Percentiles rank a stretch among this genome's conserved stretches.
phyloP scores from a whole-genome alignment of 2,797 vertebrate species.

The Peromyscus eremicus region DNA sequence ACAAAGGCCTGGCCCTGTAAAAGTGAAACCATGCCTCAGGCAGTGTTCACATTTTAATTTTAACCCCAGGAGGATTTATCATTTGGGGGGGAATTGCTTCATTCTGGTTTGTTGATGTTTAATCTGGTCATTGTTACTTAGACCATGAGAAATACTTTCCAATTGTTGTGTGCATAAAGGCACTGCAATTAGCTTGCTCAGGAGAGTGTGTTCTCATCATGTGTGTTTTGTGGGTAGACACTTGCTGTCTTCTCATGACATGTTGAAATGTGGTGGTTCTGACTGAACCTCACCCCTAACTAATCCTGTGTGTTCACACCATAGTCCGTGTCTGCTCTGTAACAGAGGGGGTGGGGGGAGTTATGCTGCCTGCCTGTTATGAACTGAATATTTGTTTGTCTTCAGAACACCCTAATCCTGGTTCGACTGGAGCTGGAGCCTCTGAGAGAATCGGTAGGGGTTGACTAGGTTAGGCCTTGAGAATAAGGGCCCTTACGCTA shows the following conservation, averaged over 20 bases:
- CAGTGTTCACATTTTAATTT: conserved; percentile 67
- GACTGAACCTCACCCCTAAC: neutral
- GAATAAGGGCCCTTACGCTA: neutral
- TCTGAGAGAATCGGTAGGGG: neutral
- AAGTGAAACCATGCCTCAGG: conserved; percentile 27
- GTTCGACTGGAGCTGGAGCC: neutral
- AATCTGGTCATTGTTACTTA: conserved; percentile 46
- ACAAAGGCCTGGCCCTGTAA: conserved; percentile 58
- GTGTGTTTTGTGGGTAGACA: neutral
- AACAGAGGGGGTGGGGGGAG: neutral
- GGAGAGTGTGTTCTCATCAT: neutral
- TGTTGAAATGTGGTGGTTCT: neutral
- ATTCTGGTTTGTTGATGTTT: neutral
- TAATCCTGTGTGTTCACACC: conserved; percentile 29
- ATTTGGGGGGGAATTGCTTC: conserved; percentile 49
- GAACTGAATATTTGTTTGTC: neutral
- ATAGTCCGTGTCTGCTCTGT: neutral
- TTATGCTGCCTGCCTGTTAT: neutral
- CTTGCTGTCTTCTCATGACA: conserved; percentile 20
- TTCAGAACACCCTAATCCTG: neutral
- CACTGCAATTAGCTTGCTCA: neutral
- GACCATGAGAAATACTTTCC: neutral
- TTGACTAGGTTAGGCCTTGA: neutral
- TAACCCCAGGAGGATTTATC: conserved; percentile 42
- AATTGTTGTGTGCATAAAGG: neutral